phyloP scores from a whole-genome alignment of 2,888 invertebrate species.

The Hirtodrosophila histrioides region DNA sequence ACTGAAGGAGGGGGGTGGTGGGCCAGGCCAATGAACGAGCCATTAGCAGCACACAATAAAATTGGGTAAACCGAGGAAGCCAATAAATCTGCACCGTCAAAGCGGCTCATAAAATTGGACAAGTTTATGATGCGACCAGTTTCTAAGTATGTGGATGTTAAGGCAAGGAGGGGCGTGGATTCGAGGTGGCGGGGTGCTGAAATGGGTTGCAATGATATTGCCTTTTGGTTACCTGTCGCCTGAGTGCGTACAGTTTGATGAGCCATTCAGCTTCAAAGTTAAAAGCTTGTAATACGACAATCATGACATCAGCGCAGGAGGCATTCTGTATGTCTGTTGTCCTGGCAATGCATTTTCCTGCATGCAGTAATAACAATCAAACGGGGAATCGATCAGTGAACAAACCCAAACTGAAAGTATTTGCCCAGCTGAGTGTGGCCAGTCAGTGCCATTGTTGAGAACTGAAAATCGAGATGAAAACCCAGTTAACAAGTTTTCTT shows the following conservation, averaged over 20 bases:
- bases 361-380: slow-evolving; percentile 36
- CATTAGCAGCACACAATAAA: slow-evolving; percentile 59
- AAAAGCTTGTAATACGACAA: slow-evolving; percentile 18
- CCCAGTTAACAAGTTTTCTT: slow-evolving; percentile 18
- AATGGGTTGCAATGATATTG: neutral
- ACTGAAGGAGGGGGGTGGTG: neutral
- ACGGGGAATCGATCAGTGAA: slow-evolving; percentile 17
- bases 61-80: slow-evolving; percentile 57
- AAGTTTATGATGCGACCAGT: slow-evolving; percentile 50
- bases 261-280: slow-evolving; percentile 20
- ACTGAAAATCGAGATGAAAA: slow-evolving; percentile 31
- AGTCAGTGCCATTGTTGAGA: slow-evolving; percentile 33
- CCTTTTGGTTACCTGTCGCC: slow-evolving; percentile 41
- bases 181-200: too few relatives aligned
- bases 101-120: slow-evolving; percentile 60
- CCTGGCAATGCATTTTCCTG: neutral
- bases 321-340: neutral
- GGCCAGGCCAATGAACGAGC: slow-evolving; percentile 1
- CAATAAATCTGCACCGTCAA: slow-evolving; percentile 68
- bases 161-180: too few relatives aligned
- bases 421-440: slow-evolving; percentile 35
- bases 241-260: slow-evolving; percentile 37
- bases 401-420: slow-evolving; percentile 32
- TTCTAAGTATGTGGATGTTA: slow-evolving; percentile 3
- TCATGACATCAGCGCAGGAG: slow-evolving; percentile 35